phyloP scores from a whole-genome alignment of 2,113 vertebrate species.

The Muscicapa adusta region DNA sequence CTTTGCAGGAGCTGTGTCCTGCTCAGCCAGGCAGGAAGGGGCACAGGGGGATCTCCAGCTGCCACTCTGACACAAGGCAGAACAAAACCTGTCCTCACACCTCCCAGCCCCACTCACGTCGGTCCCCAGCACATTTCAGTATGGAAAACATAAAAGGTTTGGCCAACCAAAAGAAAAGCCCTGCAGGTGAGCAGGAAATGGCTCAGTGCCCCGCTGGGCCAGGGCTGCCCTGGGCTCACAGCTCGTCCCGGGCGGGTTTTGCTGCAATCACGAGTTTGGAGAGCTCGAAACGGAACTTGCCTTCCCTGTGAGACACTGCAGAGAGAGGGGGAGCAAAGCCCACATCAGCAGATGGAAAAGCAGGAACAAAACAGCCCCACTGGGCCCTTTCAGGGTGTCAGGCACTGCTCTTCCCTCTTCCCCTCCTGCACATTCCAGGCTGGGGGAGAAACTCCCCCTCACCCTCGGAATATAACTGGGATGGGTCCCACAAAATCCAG shows the following conservation, averaged over 20 bases:
- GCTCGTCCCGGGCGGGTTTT: conserved; percentile 76
- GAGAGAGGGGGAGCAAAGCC: not conserved
- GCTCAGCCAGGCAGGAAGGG: not conserved
- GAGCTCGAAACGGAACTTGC: conserved; percentile 87
- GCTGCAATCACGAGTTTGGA: conserved; percentile 86
- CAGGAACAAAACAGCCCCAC: not conserved
- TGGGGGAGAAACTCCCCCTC: not conserved
- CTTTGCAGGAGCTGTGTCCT: not conserved
- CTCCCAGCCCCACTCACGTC: not conserved
- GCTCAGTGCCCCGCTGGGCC: not conserved
- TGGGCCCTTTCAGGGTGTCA: not conserved
- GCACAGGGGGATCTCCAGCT: not conserved
- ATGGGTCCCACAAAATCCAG: not conserved
- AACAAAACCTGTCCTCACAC: not conserved
- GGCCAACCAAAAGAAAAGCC: not conserved
- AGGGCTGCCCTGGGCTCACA: conserved; percentile 71
- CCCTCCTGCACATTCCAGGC: not conserved
- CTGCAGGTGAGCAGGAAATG: not conserved
- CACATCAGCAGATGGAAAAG: not conserved
- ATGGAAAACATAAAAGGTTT: not conserved
- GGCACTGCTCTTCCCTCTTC: not conserved
- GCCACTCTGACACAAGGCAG: conserved; percentile 3
- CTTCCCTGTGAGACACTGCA: conserved; percentile 86
- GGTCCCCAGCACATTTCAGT: not conserved
- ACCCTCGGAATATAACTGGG: not conserved